Evolutionary conservation across 2,888 invertebrate species (phyloP), one percentile per base, ranked within the genome.

Genomic region (Cephus sareptanus): DNA sequence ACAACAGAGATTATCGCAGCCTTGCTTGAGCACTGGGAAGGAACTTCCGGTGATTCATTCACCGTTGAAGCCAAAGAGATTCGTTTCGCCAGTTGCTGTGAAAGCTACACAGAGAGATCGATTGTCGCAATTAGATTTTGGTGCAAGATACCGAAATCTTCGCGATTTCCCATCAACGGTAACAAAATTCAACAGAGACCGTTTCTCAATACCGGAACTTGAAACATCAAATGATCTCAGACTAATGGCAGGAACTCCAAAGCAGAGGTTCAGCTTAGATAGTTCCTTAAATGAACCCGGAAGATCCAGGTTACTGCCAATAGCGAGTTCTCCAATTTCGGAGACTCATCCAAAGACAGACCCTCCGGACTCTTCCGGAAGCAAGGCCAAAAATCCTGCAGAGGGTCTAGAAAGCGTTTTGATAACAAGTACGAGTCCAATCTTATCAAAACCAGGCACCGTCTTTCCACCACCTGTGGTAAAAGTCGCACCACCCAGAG

Each of bases 191-290:
- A 90, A 90, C 77, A 85, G 90, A 0, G 90, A 90, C 34, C 81
- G 90, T 34, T 90, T 89, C 77, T 90, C 90, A 15, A 90, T 90
- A 40, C 90, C 90, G 2, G 90, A 90, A 74, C 79, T 90, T 1
- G 89, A 90, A 75, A 90, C 90, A 1, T 87, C 90, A 37, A 90
- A 90, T 77, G 90, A 90, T 75, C 80, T 90, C 9, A 83, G 83
- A n/a, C 77, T 89, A 23, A 90, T 90, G 13, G 89, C 89, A 4
- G 90, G 90, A 0, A 90, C 89, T 0, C 90, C 90, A 0, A 90
- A 90, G 75, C 90, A 90, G 74, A 83, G 90, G 68, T 90, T 87
- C 78, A 90, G 90, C 74, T 76, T 90, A 13, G 90, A 90, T 79
- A 90, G 90, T 76, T 89, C 89, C 34, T 69, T 90, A 80, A 87